Conservation (phyloP, 2,797 vertebrate genomes). For the Hephaestus fuliginosus region DNA sequence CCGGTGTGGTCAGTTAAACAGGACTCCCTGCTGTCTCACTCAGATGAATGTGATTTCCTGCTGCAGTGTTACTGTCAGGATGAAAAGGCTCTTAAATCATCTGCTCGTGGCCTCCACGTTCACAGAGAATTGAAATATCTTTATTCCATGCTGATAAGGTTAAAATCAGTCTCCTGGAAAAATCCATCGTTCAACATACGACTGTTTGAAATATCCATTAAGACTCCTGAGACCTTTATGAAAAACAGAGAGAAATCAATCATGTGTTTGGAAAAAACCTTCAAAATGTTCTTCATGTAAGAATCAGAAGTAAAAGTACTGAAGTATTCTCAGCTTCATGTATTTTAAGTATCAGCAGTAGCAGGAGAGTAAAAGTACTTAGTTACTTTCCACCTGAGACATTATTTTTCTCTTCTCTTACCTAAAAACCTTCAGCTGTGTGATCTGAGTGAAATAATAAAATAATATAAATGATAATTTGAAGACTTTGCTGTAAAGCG, state of each 20-base stretch:
- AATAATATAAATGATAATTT: no score
- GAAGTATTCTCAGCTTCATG: neutral
- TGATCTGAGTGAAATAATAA: no score
- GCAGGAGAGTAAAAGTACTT: neutral
- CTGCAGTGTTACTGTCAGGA: neutral
- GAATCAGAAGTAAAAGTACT: neutral
- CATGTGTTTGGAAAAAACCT: neutral
- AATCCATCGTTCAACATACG: neutral
- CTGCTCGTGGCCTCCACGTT: neutral
- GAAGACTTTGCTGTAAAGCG: neutral
- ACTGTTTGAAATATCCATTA: neutral
- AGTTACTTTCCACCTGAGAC: neutral
- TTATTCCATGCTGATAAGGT: slow-evolving; percentile 7
- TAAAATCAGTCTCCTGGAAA: slow-evolving; percentile 18
- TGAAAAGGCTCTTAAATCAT: neutral
- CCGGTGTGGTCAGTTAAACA: neutral
- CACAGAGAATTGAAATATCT: neutral
- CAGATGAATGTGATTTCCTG: neutral
- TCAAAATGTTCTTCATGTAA: neutral
- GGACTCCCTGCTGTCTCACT: neutral
- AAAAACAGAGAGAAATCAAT: neutral
- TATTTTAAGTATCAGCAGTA: no score
- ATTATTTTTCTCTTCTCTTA: neutral
- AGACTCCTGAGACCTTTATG: neutral
- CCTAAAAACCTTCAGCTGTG: no score